These are phyloP conservation scores for Toxonevra muliebris DNA, from an alignment of 2,888 invertebrate species.

Conservation along the genomic window DNA sequence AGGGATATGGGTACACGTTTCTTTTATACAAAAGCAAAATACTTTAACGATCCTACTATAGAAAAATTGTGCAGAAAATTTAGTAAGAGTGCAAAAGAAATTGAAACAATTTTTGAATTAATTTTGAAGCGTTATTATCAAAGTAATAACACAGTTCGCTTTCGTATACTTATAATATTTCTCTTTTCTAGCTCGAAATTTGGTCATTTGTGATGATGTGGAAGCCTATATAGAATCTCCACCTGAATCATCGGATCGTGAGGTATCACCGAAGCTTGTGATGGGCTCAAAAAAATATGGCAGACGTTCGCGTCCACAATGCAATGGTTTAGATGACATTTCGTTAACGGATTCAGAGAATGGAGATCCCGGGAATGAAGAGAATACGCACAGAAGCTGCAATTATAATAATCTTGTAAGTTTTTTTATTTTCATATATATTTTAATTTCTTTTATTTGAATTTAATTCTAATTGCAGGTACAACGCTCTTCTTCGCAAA, in stretches of 20 bases:
- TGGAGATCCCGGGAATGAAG: conserved; percentile 53
- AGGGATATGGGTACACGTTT: too few relatives aligned
- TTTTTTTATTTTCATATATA: conserved; percentile 3
- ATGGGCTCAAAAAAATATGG: conserved; percentile 82
- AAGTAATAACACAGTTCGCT: too few relatives aligned
- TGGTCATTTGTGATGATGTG: conserved; percentile 54
- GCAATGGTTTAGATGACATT: conserved; percentile 55
- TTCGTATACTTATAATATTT: too few relatives aligned
- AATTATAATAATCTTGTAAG: conserved; percentile 15
- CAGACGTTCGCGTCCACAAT: conserved; percentile 73
- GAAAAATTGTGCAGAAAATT: too few relatives aligned
- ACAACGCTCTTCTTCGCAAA: conserved; percentile 69
- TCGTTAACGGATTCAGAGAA: conserved; percentile 64
- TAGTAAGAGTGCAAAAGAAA: too few relatives aligned
- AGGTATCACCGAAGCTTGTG: conserved; percentile 77
- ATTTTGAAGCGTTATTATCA: too few relatives aligned
- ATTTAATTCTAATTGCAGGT: conserved; percentile 54
- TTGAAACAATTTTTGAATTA: too few relatives aligned
- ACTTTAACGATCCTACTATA: too few relatives aligned
- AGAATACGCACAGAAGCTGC: conserved; percentile 49
- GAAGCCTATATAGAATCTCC: conserved; percentile 59
- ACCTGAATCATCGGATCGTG: conserved; percentile 71
- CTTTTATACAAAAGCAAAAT: too few relatives aligned
- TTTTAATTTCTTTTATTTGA: not conserved
- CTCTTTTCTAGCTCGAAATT: conserved; percentile 50